Percentiles rank a stretch among this genome's conserved stretches.
Evolutionary conservation across 2,113 vertebrate species (phyloP).

Genomic region (Ursus arctos): DNA sequence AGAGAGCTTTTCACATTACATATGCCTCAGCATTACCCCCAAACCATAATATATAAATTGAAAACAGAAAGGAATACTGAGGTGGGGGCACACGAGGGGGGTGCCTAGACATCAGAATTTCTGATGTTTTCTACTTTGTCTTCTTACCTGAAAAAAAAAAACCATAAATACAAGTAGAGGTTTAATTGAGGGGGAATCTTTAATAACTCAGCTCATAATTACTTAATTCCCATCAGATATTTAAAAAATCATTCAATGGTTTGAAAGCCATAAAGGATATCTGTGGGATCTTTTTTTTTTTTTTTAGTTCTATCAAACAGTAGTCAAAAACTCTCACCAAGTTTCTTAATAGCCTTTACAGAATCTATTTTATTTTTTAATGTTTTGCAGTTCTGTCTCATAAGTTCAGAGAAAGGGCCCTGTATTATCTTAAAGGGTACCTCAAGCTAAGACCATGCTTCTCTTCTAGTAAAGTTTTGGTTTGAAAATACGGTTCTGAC

Average conservation of each 20-base stretch:
- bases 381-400: not conserved
- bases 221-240: not conserved
- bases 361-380: constrained; percentile 1
- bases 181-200: not conserved
- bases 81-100: too few relatives aligned
- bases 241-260: constrained; percentile 32
- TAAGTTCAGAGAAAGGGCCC: not conserved
- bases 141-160: not conserved
- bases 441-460: not conserved
- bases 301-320: not conserved
- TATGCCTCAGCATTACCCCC: not conserved
- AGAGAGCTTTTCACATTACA: not conserved
- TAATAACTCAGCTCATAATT: constrained; percentile 8
- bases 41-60: not conserved
- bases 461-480: constrained; percentile 61
- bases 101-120: not conserved
- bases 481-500: constrained; percentile 7
- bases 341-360: not conserved
- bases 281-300: not conserved
- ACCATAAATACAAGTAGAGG: not conserved
- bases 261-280: constrained; percentile 15
- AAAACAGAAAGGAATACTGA: not conserved
- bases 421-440: not conserved
- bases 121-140: not conserved
- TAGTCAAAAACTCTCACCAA: not conserved